Evolutionary conservation across 2,888 invertebrate species (phyloP).

Genomic region (Epistrophella euchroma): DNA sequence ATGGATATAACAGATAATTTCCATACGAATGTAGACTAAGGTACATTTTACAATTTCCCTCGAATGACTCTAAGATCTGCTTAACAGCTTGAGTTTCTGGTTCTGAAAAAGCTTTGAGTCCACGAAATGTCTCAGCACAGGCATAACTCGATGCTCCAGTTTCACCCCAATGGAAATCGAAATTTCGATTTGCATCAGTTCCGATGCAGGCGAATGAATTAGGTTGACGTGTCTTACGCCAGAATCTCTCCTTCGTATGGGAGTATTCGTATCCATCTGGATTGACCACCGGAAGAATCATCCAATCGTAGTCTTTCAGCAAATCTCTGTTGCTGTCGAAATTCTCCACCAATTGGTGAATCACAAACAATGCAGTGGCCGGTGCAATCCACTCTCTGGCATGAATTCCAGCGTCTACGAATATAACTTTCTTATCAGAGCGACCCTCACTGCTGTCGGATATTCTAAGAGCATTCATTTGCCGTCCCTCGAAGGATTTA

Average conservation of each 20-base stretch:
- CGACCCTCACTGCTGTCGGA: slow-evolving; percentile 84
- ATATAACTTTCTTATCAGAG: slow-evolving; percentile 83
- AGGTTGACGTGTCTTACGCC: slow-evolving; percentile 85
- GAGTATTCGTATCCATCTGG: slow-evolving; percentile 89
- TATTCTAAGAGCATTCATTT: slow-evolving; percentile 86
- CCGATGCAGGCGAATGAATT: slow-evolving; percentile 82
- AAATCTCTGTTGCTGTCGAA: slow-evolving; percentile 82
- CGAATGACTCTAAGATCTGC: slow-evolving; percentile 78
- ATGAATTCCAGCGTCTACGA: slow-evolving; percentile 86
- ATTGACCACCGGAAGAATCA: slow-evolving; percentile 87
- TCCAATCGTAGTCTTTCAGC: slow-evolving; percentile 86
- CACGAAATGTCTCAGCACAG: slow-evolving; percentile 86
- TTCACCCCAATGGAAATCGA: slow-evolving; percentile 86
- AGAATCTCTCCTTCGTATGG: slow-evolving; percentile 83
- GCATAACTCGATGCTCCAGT: slow-evolving; percentile 79
- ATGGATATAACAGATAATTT: slow-evolving; percentile 79
- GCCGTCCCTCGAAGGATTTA: slow-evolving; percentile 85
- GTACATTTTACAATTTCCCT: slow-evolving; percentile 72
- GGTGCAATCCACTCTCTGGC: slow-evolving; percentile 88
- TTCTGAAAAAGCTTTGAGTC: slow-evolving; percentile 86
- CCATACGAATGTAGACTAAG: slow-evolving; percentile 79
- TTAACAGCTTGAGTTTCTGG: slow-evolving; percentile 86
- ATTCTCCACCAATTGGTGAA: slow-evolving; percentile 85
- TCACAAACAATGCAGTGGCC: slow-evolving; percentile 85
- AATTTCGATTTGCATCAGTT: slow-evolving; percentile 88